Percentiles rank a stretch among this genome's conserved stretches.
These are phyloP conservation scores for Minunthozetes semirufus DNA, from an alignment of 2,888 invertebrate genomes.

Conservation along the genomic window DNA sequence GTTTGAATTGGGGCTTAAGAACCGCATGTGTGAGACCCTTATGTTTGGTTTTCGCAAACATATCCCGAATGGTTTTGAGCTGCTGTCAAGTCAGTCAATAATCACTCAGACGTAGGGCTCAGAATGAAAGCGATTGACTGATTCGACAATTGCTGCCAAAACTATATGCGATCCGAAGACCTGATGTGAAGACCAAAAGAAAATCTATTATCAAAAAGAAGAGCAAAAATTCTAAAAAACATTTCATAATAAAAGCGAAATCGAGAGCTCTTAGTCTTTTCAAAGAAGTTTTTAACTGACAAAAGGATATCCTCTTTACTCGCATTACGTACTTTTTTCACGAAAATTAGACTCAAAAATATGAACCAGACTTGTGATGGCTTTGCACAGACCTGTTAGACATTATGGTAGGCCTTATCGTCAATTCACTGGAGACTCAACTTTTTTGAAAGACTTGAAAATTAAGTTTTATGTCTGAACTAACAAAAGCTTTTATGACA, in stretches of 20 bases:
- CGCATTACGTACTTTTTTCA: neutral
- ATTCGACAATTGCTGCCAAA: neutral
- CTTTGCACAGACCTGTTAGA: neutral
- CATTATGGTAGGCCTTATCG: no score
- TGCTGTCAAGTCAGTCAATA: neutral
- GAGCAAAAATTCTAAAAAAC: neutral
- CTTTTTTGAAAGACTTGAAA: no score
- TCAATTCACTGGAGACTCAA: no score
- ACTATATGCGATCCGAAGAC: neutral
- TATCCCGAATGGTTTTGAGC: neutral
- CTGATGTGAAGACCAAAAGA: neutral
- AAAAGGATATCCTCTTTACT: conserved; percentile 23
- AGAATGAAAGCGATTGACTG: neutral
- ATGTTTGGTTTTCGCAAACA: neutral
- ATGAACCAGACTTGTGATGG: neutral
- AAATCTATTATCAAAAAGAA: neutral
- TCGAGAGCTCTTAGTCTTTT: neutral
- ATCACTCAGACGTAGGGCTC: neutral
- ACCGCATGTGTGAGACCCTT: conserved; percentile 7
- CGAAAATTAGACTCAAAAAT: neutral
- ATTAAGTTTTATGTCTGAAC: no score
- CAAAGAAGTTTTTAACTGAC: neutral
- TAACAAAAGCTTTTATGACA: no score
- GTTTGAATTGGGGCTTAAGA: neutral
- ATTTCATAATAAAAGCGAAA: neutral